Conservation (phyloP, 2,888 invertebrate species). For the Drosophila meridiana region DNA sequence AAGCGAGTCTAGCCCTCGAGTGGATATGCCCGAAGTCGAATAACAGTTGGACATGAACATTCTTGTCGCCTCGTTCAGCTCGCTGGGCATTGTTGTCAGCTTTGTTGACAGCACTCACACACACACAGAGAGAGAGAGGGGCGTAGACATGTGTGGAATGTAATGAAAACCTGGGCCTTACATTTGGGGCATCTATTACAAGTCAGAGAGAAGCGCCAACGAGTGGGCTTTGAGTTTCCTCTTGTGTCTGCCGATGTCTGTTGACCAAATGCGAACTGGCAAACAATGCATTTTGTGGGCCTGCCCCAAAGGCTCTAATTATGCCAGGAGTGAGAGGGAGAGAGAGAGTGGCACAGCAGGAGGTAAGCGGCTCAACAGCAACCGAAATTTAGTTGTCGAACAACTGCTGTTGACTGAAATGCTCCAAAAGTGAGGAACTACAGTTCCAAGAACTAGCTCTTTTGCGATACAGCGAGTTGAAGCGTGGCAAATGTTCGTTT, state of each 20-base stretch:
- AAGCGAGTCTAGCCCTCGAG: neutral
- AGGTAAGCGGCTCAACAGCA: slow-evolving; percentile 1
- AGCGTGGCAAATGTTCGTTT: slow-evolving; percentile 39
- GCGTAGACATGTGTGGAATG: slow-evolving; percentile 16
- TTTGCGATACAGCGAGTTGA: neutral
- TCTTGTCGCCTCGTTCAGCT: slow-evolving; percentile 18
- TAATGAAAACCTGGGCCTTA: slow-evolving; percentile 21
- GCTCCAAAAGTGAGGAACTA: neutral
- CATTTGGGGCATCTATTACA: slow-evolving; percentile 34
- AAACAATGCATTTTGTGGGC: slow-evolving; percentile 43
- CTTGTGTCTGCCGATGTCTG: slow-evolving; percentile 1
- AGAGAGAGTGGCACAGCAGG: neutral
- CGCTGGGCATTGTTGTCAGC: slow-evolving; percentile 38
- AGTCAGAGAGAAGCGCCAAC: neutral
- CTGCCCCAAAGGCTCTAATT: slow-evolving; percentile 18
- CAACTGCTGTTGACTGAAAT: neutral
- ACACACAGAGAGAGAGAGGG: neutral
- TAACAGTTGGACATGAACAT: slow-evolving; percentile 18
- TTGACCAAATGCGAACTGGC: slow-evolving; percentile 35
- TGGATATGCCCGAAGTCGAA: neutral
- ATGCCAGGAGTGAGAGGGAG: neutral
- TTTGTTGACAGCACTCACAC: slow-evolving; percentile 30
- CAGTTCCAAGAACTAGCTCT: neutral
- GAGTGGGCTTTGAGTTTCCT: slow-evolving; percentile 10
- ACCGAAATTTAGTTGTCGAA: slow-evolving; percentile 1